These are phyloP conservation scores for Anadara kagoshimensis DNA, from an alignment of 1,140 invertebrate genomes.

Conservation along the genomic window DNA sequence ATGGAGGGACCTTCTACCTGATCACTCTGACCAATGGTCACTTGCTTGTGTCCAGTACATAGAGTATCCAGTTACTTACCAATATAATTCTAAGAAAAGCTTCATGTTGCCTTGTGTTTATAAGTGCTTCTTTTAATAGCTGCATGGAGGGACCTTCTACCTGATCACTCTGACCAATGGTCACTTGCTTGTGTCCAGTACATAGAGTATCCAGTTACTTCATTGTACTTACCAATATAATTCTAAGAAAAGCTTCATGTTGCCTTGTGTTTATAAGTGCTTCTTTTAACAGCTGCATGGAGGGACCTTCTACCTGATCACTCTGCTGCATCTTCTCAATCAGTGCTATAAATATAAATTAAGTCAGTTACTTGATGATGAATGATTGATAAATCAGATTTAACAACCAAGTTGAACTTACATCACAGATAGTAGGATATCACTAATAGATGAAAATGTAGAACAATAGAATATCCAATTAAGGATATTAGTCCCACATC, in stretches of 20 bases:
- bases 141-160: conserved; percentile 61
- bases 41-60: not conserved
- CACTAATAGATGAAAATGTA: not conserved
- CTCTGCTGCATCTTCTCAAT: conserved; percentile 62
- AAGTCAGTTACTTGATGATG: not conserved
- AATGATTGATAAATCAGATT: not conserved
- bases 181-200: too few relatives aligned
- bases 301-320: conserved; percentile 57
- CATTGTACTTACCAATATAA: conserved; percentile 71
- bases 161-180: too few relatives aligned
- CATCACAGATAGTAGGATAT: not conserved
- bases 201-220: too few relatives aligned
- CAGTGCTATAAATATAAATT: conserved; percentile 51
- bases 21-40: conserved; percentile 22
- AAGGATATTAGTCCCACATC: too few relatives aligned
- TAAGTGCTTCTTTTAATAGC: conserved; percentile 69
- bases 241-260: conserved; percentile 71
- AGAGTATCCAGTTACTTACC: conserved; percentile 49
- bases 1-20: conserved; percentile 56
- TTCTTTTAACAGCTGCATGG: conserved; percentile 68
- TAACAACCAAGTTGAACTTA: too few relatives aligned
- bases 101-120: conserved; percentile 72
- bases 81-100: conserved; percentile 71
- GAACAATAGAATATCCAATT: not conserved
- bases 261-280: conserved; percentile 71